phyloP scores from a whole-genome alignment of 2,888 invertebrate genomes.

The Subacronicta megacephala region DNA sequence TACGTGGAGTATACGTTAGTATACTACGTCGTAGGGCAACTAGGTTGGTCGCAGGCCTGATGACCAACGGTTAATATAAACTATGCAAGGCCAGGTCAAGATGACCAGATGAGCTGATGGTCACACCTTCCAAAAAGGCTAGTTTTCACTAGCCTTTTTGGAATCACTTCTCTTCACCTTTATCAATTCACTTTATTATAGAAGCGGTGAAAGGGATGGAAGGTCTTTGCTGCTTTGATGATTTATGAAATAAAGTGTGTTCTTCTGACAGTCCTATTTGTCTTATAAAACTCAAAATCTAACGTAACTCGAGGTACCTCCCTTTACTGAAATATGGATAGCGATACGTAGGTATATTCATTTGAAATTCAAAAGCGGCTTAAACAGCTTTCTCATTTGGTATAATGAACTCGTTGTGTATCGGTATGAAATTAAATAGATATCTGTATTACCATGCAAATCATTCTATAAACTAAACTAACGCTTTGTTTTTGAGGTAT shows the following conservation, averaged over 20 bases:
- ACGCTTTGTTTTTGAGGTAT: neutral
- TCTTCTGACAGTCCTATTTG: slow-evolving; percentile 57
- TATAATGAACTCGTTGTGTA: slow-evolving; percentile 64
- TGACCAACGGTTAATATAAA: too few species aligned
- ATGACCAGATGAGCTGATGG: too few species aligned
- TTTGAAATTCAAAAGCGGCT: slow-evolving; percentile 77
- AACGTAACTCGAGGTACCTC: slow-evolving; percentile 60
- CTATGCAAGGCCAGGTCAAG: too few species aligned
- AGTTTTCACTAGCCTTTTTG: too few species aligned
- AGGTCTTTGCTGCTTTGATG: neutral
- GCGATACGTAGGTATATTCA: slow-evolving; percentile 72
- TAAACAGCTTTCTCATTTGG: slow-evolving; percentile 70
- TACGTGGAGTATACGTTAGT: too few species aligned
- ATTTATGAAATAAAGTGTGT: slow-evolving; percentile 11
- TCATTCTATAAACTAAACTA: neutral
- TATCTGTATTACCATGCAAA: slow-evolving; percentile 22
- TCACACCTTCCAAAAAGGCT: too few species aligned
- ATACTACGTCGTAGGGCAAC: too few species aligned
- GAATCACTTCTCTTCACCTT: too few species aligned
- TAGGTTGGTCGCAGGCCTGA: too few species aligned
- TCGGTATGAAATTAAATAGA: slow-evolving; percentile 33
- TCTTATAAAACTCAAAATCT: slow-evolving; percentile 63
- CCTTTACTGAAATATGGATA: slow-evolving; percentile 75
- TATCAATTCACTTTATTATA: too few species aligned
- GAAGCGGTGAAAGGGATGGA: too few species aligned